These are phyloP conservation scores for Pyrrhura leucotis DNA, from an alignment of 2,797 vertebrate species.

Conservation along the genomic window DNA sequence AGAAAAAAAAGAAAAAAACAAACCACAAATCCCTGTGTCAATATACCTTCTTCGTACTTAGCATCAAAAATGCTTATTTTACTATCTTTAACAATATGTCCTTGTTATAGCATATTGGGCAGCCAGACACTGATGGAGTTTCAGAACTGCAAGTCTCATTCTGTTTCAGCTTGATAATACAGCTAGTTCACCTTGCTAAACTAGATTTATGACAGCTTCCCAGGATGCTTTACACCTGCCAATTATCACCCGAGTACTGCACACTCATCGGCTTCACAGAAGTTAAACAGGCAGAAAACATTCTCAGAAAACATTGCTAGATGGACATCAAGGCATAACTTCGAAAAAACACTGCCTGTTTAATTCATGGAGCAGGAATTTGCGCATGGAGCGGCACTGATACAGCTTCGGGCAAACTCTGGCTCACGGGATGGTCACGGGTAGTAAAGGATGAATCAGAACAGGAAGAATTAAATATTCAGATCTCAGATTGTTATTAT, in stretches of 20 bases:
- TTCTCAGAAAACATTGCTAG: background rate
- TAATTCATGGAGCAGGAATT: background rate
- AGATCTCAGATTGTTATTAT: background rate
- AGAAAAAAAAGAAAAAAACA: background rate
- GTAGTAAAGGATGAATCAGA: conserved; percentile 1
- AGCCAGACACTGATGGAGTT: background rate
- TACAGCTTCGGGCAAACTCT: background rate
- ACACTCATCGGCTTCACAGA: rapidly evolving
- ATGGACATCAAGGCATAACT: background rate
- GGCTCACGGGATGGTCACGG: background rate
- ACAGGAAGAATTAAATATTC: background rate
- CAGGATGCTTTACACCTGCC: background rate
- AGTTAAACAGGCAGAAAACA: background rate
- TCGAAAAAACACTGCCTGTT: background rate
- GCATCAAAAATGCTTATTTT: background rate
- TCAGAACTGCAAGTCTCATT: background rate
- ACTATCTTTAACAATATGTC: background rate
- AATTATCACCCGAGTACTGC: background rate
- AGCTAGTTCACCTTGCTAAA: background rate
- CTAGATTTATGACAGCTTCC: background rate
- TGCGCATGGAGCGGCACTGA: background rate
- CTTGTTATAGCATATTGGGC: rapidly evolving
- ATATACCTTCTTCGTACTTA: background rate
- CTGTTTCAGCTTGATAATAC: background rate
- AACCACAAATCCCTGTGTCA: background rate